These are phyloP conservation scores for Drosophila bifasciata DNA, from an alignment of 1,140 invertebrate species.

Conservation along the genomic window DNA sequence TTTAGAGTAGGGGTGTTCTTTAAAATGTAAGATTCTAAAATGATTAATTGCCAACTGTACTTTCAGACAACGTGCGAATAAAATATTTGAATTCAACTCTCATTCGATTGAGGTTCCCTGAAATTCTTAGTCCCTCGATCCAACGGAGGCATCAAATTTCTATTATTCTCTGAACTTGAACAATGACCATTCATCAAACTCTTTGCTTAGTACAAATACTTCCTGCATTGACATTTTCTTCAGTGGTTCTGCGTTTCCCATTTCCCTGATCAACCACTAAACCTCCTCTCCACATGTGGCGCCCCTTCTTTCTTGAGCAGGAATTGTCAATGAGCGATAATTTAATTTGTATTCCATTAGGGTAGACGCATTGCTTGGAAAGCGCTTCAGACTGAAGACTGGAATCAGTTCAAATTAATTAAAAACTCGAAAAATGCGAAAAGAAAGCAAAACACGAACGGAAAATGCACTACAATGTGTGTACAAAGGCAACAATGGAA, in stretches of 20 bases:
- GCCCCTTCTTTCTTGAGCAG: not conserved
- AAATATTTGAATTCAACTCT: conserved; percentile 1
- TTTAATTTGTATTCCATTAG: conserved; percentile 71
- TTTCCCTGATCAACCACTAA: conserved; percentile 29
- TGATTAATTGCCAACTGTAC: too few species aligned
- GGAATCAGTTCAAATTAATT: conserved; percentile 69
- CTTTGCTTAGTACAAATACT: not conserved
- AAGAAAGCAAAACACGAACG: conserved; percentile 56
- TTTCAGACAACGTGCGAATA: too few species aligned
- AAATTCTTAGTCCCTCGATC: not conserved
- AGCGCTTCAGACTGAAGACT: conserved; percentile 37
- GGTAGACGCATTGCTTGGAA: conserved; percentile 53
- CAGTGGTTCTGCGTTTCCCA: conserved; percentile 3
- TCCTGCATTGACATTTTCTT: conserved; percentile 1
- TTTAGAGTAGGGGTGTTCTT: too few species aligned
- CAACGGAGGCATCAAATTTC: conserved; percentile 35
- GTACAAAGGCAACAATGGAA: conserved; percentile 67
- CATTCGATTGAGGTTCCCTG: not conserved
- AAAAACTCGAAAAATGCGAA: conserved; percentile 55
- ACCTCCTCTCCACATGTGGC: conserved; percentile 28
- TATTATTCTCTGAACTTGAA: conserved; percentile 11
- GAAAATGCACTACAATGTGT: conserved; percentile 53
- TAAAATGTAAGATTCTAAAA: too few species aligned
- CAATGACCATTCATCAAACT: conserved; percentile 6
- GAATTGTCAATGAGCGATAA: conserved; percentile 48